Percentiles rank a stretch among this genome's conserved stretches.
Conservation (phyloP, 2,113 vertebrate species). For the Oncorhynchus mykiss region DNA sequence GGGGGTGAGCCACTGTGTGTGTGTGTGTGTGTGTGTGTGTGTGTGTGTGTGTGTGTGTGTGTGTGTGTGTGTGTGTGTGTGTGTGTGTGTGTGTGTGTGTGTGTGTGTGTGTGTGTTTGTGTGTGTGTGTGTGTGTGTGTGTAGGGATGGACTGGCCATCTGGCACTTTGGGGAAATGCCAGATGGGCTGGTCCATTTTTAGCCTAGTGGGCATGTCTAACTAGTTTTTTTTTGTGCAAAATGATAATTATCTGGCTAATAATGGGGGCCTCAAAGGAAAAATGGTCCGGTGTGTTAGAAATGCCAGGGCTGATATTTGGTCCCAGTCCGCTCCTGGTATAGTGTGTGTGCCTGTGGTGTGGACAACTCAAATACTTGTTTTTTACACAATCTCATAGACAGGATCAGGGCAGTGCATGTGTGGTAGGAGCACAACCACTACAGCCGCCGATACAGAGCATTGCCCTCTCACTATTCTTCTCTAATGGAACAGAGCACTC, state of each 20-base stretch:
- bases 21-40: constrained; percentile 1
- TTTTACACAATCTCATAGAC: constrained; percentile 59
- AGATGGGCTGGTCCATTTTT: no score
- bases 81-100: no score
- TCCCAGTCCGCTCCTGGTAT: constrained; percentile 13
- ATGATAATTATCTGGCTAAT: no score
- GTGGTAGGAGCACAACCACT: neutral
- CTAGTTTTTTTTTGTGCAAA: no score
- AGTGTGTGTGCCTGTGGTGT: constrained; percentile 43
- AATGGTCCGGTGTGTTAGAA: no score
- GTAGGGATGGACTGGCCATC: neutral
- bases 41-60: no score
- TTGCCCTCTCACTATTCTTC: neutral
- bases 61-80: no score
- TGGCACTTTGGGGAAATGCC: no score
- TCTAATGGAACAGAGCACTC: neutral
- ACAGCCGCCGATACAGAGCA: neutral
- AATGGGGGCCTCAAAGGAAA: no score
- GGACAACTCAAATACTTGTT: constrained; percentile 62
- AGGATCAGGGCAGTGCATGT: constrained; percentile 57
- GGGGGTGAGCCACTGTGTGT: constrained; percentile 60
- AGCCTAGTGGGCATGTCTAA: no score
- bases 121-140: neutral
- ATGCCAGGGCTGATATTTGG: neutral
- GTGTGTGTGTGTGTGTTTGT: no score